phyloP scores from a whole-genome alignment of 2,113 vertebrate genomes.

The Misgurnus mizolepis region DNA sequence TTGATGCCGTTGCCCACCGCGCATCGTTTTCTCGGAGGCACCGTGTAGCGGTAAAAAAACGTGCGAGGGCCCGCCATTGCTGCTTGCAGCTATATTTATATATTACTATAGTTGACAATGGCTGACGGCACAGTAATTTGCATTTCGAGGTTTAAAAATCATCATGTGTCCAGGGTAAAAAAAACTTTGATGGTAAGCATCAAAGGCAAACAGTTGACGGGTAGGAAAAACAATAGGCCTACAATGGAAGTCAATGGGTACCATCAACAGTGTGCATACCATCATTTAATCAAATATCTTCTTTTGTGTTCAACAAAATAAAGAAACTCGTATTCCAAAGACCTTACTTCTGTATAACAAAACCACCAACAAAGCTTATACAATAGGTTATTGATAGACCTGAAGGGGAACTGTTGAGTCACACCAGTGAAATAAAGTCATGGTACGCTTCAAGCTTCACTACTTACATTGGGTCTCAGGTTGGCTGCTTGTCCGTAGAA shows the following conservation, averaged over 20 bases:
- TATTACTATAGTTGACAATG: neutral
- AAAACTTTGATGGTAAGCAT: too few species aligned
- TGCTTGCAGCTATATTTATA: too few species aligned
- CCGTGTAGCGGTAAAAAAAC: too few species aligned
- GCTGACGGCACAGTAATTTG: neutral
- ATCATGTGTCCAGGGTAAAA: neutral
- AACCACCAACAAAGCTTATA: neutral
- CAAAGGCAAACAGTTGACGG: too few species aligned
- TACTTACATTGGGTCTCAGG: slow-evolving; percentile 95
- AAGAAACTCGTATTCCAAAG: too few species aligned
- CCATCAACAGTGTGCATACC: too few species aligned
- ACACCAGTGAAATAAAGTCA: slow-evolving; percentile 12
- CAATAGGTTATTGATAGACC: slow-evolving; percentile 49
- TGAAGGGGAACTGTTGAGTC: slow-evolving; percentile 46
- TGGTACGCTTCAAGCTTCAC: neutral
- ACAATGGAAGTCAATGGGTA: slow-evolving; percentile 12
- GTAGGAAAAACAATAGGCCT: neutral
- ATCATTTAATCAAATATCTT: too few species aligned
- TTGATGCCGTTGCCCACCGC: too few species aligned
- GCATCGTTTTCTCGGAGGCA: too few species aligned
- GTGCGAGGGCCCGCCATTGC: too few species aligned
- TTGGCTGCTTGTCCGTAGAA: slow-evolving; percentile 91
- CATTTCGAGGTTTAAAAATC: neutral
- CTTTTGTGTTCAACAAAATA: too few species aligned
- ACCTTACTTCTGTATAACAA: neutral